Evolutionary conservation across 2,797 vertebrate genomes (phyloP), one percentile per base, ranked within the genome.

Genomic region (Mergus octosetaceus): DNA sequence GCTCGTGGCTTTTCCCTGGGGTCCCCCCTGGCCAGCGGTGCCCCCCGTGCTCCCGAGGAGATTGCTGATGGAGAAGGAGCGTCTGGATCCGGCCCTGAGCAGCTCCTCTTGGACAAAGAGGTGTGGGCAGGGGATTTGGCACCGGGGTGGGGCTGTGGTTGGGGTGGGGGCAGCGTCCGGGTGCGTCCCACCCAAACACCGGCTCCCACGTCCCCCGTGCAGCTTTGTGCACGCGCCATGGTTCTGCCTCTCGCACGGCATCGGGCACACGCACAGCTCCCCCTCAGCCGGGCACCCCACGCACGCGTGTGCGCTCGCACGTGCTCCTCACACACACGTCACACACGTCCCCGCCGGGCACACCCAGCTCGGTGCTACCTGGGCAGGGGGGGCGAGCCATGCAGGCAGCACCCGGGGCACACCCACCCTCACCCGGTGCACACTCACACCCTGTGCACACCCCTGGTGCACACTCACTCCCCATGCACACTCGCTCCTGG

Each of bases 151-250:
- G 39, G 56, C 56, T 57, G 56, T 12, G n/a, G 20, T 12, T n/a
- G 56, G 39, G 19, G 19, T 19, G 1, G 51, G 51, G 51, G 51
- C 51, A 53, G 15, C 27, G 9, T 27, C 27, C 9, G 28, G 30
- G 41, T 24, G 22, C 16, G 12, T 5, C 22, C 41, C 9, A 36
- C 34, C 8, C 15, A 4, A 5, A 14, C 17, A 0, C 41, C 6
- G 1, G 17, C 60, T 54, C 47, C 66, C 11, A 11, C 73, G 19
- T 16, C 15, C 28, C 34, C 36, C 0, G 1, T 20, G 24, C 81
- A 10, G 45, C 65, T 47, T 53, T 8, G 0, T 24, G n/a, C 71
- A 38, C 47, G 2, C 10, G 0, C 1, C 24, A 36, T 3, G n/a
- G 64, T 39, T n/a, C 9, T 53, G 11, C 27, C 24, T 39, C n/a